phyloP scores from a whole-genome alignment of 2,888 invertebrate genomes.

The Cistogaster globosa region DNA sequence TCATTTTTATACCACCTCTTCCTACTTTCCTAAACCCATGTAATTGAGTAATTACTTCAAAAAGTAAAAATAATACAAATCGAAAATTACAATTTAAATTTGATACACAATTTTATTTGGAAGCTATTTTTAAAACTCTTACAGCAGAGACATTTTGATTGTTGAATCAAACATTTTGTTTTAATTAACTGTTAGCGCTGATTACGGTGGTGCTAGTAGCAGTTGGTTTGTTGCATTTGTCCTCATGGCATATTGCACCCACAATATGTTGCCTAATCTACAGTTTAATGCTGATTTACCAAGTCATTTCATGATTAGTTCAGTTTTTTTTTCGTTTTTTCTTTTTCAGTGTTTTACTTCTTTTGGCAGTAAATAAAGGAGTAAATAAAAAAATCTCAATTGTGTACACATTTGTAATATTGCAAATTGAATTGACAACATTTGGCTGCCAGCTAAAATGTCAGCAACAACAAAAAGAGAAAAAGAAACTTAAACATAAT shows the following conservation, averaged over 20 bases:
- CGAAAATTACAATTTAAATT: slow-evolving; percentile 37
- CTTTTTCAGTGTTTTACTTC: neutral
- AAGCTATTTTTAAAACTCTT: slow-evolving; percentile 34
- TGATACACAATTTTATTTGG: slow-evolving; percentile 8
- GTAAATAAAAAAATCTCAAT: slow-evolving; percentile 47
- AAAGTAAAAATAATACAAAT: slow-evolving; percentile 44
- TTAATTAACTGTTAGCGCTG: slow-evolving; percentile 30
- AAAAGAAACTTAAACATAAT: slow-evolving; percentile 3
- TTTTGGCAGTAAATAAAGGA: slow-evolving; percentile 43
- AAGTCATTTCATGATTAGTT: slow-evolving; percentile 66
- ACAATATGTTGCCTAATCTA: slow-evolving; percentile 70
- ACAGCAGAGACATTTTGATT: slow-evolving; percentile 26
- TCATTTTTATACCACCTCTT: slow-evolving; percentile 60
- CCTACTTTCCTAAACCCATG: slow-evolving; percentile 52
- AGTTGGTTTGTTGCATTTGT: slow-evolving; percentile 65
- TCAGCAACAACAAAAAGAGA: slow-evolving; percentile 29
- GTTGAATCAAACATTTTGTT: slow-evolving; percentile 61
- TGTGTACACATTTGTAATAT: slow-evolving; percentile 63
- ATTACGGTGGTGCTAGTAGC: slow-evolving; percentile 23
- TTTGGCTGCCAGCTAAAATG: slow-evolving; percentile 65
- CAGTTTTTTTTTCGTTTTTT: neutral
- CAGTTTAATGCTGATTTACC: slow-evolving; percentile 67
- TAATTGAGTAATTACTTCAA: slow-evolving; percentile 69
- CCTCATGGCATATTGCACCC: slow-evolving; percentile 71
- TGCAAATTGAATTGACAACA: slow-evolving; percentile 72